Evolutionary conservation across 2,797 vertebrate genomes (phyloP), one percentile per base, ranked within the genome.

Genomic region (Sparidentex hasta): DNA sequence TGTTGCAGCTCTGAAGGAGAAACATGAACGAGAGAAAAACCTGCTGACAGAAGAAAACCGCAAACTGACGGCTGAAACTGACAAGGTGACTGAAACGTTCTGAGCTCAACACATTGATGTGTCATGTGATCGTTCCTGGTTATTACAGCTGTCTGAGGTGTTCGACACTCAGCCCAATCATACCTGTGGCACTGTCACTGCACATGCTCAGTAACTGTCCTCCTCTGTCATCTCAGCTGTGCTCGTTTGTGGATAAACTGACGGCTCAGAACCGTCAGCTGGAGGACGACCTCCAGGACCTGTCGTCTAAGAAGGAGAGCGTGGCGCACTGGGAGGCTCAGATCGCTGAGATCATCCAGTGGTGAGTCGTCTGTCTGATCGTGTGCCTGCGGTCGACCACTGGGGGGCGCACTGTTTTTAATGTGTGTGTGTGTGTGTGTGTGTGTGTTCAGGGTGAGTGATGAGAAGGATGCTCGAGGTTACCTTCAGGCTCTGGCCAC

Each of bases 311-410:
- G 92, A 99, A 97, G 89, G 97, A 99, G 87, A 98, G 97, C 0
- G 97, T 98, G 11, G 96, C 97, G 46, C 98, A 99, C 87, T 99
- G 98, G 98, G 98, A 99, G 88, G 98, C 98, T 18, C 98, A 99
- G 94, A 99, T 99, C 3, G 96, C 98, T 0, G 98, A 99, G 92
- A 99, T 99, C 92, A 99, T 99, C 90, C 98, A 99, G 76, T 99
- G 98, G 98, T 99, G 89, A 58, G 91, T 66, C 1, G 0, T 5
- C 48, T 2, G 23, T 38, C 23, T 2, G 11, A 14, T 13, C 3
- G 2, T 14, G 7, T 7, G 11, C 0, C 41, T 58, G 44, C 6
- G 9, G 11, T 7, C 0, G 12, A 0, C 51, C 54, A 46, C 5
- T 4, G 1, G 16, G 23, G 25, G 56, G 25, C 1, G 3, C 48